Evolutionary conservation across 92 coral and sea anemone genomes (phyloP), one percentile per base, ranked within the genome.

Genomic region (Plumapathes pennacea): DNA sequence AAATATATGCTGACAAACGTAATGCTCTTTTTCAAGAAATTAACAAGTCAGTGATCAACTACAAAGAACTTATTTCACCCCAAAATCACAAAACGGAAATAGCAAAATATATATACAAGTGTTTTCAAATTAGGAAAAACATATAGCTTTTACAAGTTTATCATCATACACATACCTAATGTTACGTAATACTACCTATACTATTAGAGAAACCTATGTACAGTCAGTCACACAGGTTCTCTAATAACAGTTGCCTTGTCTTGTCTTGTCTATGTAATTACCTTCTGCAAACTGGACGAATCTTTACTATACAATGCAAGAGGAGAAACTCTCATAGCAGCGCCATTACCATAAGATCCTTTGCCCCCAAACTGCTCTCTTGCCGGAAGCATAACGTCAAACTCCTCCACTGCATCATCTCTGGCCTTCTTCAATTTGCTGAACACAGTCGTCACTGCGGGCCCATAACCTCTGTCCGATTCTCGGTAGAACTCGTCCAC

Each of bases 321-420:
- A 39, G 98, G 98, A 25, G 98, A 71, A 21, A 92, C 76, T 49
- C 98, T 76, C 98, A 92, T 92, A 0, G 98, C 96, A 4, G 96
- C 98, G 21, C 98, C 98, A 42, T 92, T 92, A 0, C 98, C 98
- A 52, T 76, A 92, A 19, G 98, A 92, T 5, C 98, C 98, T 41
- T 64, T 71, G 12, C 98, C 98, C 32, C 62, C 85, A 77, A 92
- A 92, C 75, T 92, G 98, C 15, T 71, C 75, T 24, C 81, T 71
- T 38, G 98, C 96, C 18, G 98, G 98, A 20, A 62, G 67, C 9
- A 89, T 71, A 21, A 88, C 75, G 42, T 92, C 96, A n/a, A n/a
- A n/a, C 15, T 31, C 62, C 21, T 53, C 73, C 21, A 75, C 76
- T 18, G 72, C 53, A 10, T 69, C 69, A 7, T 66, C 65, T 42